Conservation (phyloP, 2,797 vertebrate genomes). For the Sphenodon punctatus region DNA sequence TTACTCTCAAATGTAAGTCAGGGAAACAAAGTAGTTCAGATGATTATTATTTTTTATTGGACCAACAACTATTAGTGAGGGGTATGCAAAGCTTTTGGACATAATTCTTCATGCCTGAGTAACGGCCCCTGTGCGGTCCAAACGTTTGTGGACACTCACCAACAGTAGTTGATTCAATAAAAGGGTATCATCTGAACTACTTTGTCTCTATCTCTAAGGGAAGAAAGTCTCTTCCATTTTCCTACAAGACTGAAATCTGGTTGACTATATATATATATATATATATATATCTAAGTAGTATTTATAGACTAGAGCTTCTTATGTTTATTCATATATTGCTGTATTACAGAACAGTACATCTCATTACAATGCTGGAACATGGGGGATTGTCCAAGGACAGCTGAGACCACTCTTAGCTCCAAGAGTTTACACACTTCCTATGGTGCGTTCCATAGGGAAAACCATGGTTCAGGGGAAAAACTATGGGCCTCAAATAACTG, state of each 20-base stretch:
- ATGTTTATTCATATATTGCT: background rate
- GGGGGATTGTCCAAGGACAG: conserved; percentile 86
- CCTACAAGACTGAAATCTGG: background rate
- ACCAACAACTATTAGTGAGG: no score
- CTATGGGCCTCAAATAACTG: conserved; percentile 86
- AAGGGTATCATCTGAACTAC: no score
- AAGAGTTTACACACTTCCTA: conserved; percentile 83
- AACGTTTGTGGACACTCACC: no score
- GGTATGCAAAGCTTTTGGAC: no score
- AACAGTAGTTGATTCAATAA: no score
- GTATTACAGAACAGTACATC: conserved; percentile 81
- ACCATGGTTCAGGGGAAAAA: conserved; percentile 89
- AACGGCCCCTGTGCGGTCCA: no score
- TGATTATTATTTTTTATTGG: no score
- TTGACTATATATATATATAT: no score
- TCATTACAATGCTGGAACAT: conserved; percentile 84
- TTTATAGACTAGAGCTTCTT: background rate
- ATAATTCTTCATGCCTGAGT: no score
- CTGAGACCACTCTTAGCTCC: conserved; percentile 82
- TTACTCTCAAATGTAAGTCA: no score
- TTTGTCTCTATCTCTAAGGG: no score
- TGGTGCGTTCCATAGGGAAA: conserved; percentile 88
- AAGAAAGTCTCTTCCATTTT: background rate
- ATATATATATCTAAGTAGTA: background rate
- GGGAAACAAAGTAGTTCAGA: no score